These are phyloP conservation scores for Rhinatrema bivittatum DNA, from an alignment of 2,797 vertebrate genomes.

Conservation along the genomic window DNA sequence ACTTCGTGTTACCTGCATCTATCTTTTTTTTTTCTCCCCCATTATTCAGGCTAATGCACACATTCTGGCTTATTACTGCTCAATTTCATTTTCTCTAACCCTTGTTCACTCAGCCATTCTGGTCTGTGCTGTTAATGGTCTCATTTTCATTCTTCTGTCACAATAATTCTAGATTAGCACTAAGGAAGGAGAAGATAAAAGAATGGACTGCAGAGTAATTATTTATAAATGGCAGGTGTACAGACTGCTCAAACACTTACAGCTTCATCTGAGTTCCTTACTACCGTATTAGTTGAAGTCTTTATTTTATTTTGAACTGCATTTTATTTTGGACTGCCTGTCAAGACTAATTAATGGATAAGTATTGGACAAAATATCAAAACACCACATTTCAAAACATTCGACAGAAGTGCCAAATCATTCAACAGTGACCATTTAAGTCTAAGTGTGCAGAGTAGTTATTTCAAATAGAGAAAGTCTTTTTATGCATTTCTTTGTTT, in stretches of 20 bases:
- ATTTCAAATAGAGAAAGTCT: no score
- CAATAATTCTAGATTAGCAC: neutral
- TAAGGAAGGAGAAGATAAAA: neutral
- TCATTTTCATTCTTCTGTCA: constrained; percentile 1
- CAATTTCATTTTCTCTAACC: neutral
- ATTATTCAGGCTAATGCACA: neutral
- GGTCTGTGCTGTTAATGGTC: neutral
- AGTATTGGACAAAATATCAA: no score
- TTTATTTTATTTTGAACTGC: no score
- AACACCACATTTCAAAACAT: no score
- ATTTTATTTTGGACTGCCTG: no score
- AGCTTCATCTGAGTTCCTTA: neutral
- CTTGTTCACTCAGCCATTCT: neutral
- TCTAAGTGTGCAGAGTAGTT: no score
- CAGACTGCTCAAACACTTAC: neutral
- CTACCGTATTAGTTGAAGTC: no score
- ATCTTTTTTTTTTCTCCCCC: neutral
- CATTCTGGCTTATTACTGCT: neutral
- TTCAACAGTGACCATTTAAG: no score
- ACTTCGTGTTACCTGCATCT: neutral
- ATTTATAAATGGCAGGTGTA: neutral
- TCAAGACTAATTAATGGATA: no score
- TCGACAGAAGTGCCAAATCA: no score
- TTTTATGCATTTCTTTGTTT: no score
- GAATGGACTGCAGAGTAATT: neutral